Evolutionary conservation across 2,888 invertebrate genomes (phyloP).

Genomic region (Ypsolopha scabrella): DNA sequence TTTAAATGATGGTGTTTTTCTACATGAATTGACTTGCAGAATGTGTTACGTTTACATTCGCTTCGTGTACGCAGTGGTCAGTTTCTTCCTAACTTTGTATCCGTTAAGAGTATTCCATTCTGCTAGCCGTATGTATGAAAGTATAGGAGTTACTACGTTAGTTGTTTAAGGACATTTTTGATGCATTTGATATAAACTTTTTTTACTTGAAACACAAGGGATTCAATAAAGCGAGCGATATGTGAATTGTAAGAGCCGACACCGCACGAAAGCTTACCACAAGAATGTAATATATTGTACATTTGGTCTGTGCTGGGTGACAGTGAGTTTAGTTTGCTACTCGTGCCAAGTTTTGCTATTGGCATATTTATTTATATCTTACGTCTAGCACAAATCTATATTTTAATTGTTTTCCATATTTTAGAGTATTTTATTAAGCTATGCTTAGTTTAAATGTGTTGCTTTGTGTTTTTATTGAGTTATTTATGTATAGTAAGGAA

Average conservation of each 20-base stretch:
- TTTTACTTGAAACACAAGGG: constrained; percentile 65
- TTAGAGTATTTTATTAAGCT: constrained; percentile 56
- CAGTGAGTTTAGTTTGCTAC: constrained; percentile 35
- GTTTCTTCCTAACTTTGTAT: constrained; percentile 57
- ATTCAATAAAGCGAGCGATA: constrained; percentile 52
- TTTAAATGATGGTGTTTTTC: constrained; percentile 56
- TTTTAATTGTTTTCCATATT: constrained; percentile 57
- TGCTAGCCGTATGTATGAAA: constrained; percentile 48
- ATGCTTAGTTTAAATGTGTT: constrained; percentile 61
- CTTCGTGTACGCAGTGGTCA: constrained; percentile 60
- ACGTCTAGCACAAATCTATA: constrained; percentile 41
- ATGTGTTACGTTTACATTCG: constrained; percentile 43
- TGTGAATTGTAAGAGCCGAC: constrained; percentile 61
- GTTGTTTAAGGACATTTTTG: constrained; percentile 69
- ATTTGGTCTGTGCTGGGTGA: constrained; percentile 68
- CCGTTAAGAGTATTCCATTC: constrained; percentile 54
- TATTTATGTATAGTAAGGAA: constrained; percentile 57
- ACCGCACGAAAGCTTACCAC: constrained; percentile 63
- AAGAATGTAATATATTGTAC: constrained; percentile 69
- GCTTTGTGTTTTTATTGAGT: constrained; percentile 65
- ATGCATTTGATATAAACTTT: constrained; percentile 71
- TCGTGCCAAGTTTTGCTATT: constrained; percentile 67
- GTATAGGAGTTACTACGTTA: constrained; percentile 63
- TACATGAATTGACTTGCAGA: constrained; percentile 57
- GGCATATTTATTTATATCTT: constrained; percentile 34